phyloP scores from a whole-genome alignment of 2,888 invertebrate genomes.

The Caenorhabditis sp. region DNA sequence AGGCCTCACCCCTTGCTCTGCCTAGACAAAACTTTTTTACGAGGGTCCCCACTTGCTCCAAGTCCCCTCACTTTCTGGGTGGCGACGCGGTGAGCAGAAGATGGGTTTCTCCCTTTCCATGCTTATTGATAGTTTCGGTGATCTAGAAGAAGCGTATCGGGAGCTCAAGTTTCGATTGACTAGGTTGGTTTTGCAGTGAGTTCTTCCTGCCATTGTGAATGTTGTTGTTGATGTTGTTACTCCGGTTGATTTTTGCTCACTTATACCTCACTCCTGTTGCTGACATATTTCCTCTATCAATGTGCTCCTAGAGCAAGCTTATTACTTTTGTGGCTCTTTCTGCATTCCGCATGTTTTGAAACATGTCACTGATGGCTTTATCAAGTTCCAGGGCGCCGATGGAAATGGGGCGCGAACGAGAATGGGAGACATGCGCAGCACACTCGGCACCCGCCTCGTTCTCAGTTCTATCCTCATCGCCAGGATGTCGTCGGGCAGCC shows the following conservation, averaged over 20 bases:
- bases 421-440: slow-evolving; percentile 70
- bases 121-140: slow-evolving; percentile 54
- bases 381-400: slow-evolving; percentile 61
- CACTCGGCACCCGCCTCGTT: slow-evolving; percentile 77
- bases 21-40: slow-evolving; percentile 51
- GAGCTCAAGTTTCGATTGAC: slow-evolving; percentile 45
- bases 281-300: slow-evolving; percentile 5
- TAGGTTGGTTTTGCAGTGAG: slow-evolving; percentile 57
- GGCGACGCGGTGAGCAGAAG: slow-evolving; percentile 9
- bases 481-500: slow-evolving; percentile 79
- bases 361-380: neutral
- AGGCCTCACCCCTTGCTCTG: slow-evolving; percentile 13
- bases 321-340: slow-evolving; percentile 30
- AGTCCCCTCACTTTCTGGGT: slow-evolving; percentile 8
- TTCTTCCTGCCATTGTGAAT: slow-evolving; percentile 16
- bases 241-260: slow-evolving; percentile 23
- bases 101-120: slow-evolving; percentile 65
- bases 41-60: slow-evolving; percentile 25
- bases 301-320: slow-evolving; percentile 19
- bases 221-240: slow-evolving; percentile 32
- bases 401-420: slow-evolving; percentile 70
- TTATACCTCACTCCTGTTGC: neutral
- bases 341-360: neutral
- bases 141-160: slow-evolving; percentile 52
- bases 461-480: slow-evolving; percentile 58